Evolutionary conservation across 2,797 vertebrate genomes (phyloP).

Genomic region (Columba guinea): DNA sequence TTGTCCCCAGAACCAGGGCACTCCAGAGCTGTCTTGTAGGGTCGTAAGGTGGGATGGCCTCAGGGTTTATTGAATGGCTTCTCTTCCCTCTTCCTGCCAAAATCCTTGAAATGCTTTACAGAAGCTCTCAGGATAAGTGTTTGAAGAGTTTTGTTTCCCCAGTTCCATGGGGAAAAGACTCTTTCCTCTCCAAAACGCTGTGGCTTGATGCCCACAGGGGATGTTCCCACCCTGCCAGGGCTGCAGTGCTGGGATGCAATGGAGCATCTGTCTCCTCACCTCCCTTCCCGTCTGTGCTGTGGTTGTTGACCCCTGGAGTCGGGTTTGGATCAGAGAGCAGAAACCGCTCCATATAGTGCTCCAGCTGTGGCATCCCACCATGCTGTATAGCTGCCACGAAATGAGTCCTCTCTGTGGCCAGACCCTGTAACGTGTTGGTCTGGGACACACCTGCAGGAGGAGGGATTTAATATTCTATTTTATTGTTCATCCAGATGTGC

Average conservation of each 20-base stretch:
- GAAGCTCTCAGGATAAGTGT: background rate
- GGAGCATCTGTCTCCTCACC: background rate
- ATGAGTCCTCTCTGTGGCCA: background rate
- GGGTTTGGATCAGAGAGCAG: background rate
- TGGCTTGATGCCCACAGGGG: accelerated
- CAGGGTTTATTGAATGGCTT: background rate
- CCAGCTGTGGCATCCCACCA: background rate
- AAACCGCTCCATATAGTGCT: background rate
- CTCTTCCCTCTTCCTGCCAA: background rate
- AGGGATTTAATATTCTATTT: background rate
- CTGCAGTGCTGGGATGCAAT: background rate
- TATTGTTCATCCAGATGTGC: background rate
- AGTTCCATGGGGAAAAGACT: background rate
- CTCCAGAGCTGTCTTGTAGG: background rate
- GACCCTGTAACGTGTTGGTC: background rate
- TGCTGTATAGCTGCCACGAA: accelerated
- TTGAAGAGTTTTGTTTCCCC: background rate
- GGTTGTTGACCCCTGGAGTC: background rate
- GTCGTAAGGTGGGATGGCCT: background rate
- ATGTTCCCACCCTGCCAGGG: background rate
- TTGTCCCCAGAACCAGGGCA: background rate
- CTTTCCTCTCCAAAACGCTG: background rate
- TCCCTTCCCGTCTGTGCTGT: accelerated
- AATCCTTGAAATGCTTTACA: background rate
- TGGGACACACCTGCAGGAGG: background rate